These are phyloP conservation scores for Ephydatia muelleri DNA, from an alignment of 37 sponge, comb jelly and placozoan species.

Conservation along the genomic window DNA sequence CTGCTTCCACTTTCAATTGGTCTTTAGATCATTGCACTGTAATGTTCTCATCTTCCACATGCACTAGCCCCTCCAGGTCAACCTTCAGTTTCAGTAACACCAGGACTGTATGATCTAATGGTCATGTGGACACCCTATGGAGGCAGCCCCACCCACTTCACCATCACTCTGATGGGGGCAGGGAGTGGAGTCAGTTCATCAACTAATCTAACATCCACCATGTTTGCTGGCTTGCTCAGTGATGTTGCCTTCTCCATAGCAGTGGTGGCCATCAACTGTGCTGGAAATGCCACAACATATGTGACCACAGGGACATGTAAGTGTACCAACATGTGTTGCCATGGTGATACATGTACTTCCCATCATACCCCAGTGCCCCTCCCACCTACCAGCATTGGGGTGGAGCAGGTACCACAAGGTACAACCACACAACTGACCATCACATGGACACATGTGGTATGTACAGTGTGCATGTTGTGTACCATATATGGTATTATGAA, in stretches of 20 bases:
- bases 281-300: neutral
- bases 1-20: too few relatives aligned
- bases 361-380: neutral
- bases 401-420: neutral
- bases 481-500: too few relatives aligned
- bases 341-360: neutral
- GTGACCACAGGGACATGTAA: neutral
- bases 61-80: neutral
- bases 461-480: neutral
- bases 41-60: too few relatives aligned
- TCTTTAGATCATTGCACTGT: too few relatives aligned
- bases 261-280: slow-evolving; percentile 1
- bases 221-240: neutral
- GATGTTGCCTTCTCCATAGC: neutral
- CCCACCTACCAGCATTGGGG: neutral
- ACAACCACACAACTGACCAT: neutral
- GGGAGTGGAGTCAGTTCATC: neutral
- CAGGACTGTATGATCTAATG: neutral
- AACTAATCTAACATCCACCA: neutral
- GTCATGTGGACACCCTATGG: neutral
- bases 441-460: neutral
- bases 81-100: neutral
- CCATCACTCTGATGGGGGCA: neutral
- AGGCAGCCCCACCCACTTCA: neutral
- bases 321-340: neutral